phyloP scores from a whole-genome alignment of 2,888 invertebrate genomes.

The Limenitis camilla region DNA sequence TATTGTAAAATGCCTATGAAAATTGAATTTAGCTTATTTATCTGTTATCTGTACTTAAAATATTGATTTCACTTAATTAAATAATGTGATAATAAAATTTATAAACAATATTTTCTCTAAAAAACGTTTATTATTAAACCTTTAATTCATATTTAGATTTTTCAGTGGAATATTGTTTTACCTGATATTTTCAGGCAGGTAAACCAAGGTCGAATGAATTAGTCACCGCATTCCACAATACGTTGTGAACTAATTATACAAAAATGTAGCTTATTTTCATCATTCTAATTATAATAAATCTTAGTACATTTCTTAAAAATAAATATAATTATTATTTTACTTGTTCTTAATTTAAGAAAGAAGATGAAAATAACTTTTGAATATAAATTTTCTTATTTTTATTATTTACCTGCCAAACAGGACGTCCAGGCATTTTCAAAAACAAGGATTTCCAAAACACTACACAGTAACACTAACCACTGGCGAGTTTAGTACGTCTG shows the following conservation, averaged over 20 bases:
- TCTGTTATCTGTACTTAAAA: too few relatives aligned
- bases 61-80: too few relatives aligned
- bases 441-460: conserved; percentile 38
- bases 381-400: too few relatives aligned
- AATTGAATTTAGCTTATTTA: too few relatives aligned
- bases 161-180: not conserved
- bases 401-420: conserved; percentile 81
- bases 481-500: conserved; percentile 44
- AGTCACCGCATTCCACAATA: conserved; percentile 31
- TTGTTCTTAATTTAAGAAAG: not conserved
- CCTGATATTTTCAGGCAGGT: conserved; percentile 45
- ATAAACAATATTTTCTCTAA: not conserved
- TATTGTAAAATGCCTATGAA: too few relatives aligned
- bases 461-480: conserved; percentile 46
- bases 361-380: not conserved
- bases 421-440: conserved; percentile 82
- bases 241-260: too few relatives aligned
- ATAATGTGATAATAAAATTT: conserved; percentile 13
- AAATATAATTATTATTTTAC: too few relatives aligned
- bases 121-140: not conserved
- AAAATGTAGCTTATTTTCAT: too few relatives aligned
- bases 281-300: too few relatives aligned
- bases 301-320: too few relatives aligned
- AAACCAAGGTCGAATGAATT: conserved; percentile 35
- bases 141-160: too few relatives aligned